phyloP scores from a whole-genome alignment of 2,797 vertebrate genomes.

The Hippoglossus hippoglossus region DNA sequence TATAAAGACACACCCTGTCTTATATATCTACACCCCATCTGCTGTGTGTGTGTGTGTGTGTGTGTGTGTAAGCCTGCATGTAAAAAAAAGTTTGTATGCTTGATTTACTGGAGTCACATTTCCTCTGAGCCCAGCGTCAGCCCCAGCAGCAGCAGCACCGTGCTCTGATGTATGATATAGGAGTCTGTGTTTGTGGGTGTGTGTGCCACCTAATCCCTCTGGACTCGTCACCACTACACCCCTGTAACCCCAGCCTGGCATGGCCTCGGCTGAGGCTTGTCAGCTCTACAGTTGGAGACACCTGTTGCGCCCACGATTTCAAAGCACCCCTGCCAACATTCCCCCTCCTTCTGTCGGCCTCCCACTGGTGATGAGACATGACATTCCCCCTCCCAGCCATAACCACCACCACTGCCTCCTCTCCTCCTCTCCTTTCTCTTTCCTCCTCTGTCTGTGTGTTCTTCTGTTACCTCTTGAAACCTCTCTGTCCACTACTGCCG shows the following conservation, averaged over 20 bases:
- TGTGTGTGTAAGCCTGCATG: background rate
- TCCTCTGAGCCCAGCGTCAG: constrained; percentile 9
- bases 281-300: constrained; percentile 66
- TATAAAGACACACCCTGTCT: background rate
- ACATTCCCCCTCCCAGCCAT: constrained; percentile 24
- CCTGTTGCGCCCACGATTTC: constrained; percentile 67
- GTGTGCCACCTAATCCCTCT: constrained; percentile 51
- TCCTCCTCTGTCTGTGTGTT: constrained; percentile 29
- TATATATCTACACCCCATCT: background rate
- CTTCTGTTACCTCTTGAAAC: constrained; percentile 48
- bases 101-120: constrained; percentile 22
- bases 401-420: constrained; percentile 1
- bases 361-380: constrained; percentile 49
- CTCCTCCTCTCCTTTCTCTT: constrained; percentile 18
- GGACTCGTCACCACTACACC: constrained; percentile 40
- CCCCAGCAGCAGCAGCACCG: constrained; percentile 21
- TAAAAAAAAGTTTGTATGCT: constrained; percentile 5
- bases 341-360: constrained; percentile 39
- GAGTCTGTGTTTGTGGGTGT: constrained; percentile 22
- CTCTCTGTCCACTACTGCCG: constrained; percentile 54
- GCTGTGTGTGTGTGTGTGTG: constrained; percentile 9
- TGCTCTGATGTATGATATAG: constrained; percentile 28
- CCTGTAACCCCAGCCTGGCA: constrained; percentile 54
- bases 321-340: constrained; percentile 45
- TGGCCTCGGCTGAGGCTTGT: constrained; percentile 23